A percentile compares a stretch with the other conserved stretches of the same genome.
These are phyloP conservation scores for Babyrousa celebensis DNA, from an alignment of 2,797 vertebrate species.

Conservation along the genomic window DNA sequence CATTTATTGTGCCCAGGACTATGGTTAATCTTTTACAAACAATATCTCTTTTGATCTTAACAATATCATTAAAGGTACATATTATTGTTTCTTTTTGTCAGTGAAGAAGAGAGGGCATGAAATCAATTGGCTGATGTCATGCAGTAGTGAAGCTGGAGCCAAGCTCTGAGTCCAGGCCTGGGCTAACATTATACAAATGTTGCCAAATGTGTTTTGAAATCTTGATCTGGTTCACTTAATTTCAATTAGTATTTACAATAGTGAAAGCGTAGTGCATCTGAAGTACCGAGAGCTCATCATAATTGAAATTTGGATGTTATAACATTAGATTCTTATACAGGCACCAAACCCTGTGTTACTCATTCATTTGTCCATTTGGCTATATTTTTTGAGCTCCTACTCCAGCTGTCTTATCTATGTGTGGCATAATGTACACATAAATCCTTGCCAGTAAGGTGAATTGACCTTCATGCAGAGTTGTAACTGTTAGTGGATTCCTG, in stretches of 20 bases:
- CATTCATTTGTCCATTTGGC: neutral
- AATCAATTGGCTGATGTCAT: neutral
- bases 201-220: constrained; percentile 52
- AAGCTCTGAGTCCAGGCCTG: neutral
- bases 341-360: neutral
- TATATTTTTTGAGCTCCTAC: neutral
- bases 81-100: neutral
- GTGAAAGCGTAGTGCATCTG: neutral
- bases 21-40: neutral
- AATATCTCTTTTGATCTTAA: constrained; percentile 26
- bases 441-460: constrained; percentile 22
- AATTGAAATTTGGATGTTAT: neutral
- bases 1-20: neutral
- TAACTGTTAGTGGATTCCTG: neutral
- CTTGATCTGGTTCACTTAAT: constrained; percentile 65
- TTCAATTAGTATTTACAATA: constrained; percentile 65
- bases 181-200: neutral
- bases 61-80: neutral
- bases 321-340: neutral
- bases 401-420: neutral
- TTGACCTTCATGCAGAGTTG: neutral
- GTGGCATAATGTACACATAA: neutral
- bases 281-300: neutral
- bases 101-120: neutral
- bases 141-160: neutral